phyloP scores from a whole-genome alignment of 2,797 vertebrate species.

The Hyperoplus immaculatus region DNA sequence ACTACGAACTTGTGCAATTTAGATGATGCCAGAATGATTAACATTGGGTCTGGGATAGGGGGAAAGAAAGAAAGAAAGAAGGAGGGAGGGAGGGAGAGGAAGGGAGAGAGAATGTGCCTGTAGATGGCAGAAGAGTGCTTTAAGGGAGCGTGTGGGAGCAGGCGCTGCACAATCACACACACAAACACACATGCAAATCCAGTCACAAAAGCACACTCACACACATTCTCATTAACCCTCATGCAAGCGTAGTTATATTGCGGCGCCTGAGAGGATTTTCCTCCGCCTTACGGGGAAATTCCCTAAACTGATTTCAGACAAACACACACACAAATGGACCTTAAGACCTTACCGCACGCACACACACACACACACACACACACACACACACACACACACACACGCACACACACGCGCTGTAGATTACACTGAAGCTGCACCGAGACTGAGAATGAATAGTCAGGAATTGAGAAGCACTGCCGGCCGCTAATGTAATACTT shows the following conservation, averaged over 20 bases:
- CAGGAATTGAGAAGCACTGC: slow-evolving; percentile 37
- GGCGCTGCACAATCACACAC: slow-evolving; percentile 29
- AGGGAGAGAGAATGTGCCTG: slow-evolving; percentile 69
- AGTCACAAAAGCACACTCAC: slow-evolving; percentile 17
- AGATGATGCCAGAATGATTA: slow-evolving; percentile 63
- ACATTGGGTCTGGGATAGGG: slow-evolving; percentile 46
- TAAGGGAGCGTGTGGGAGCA: slow-evolving; percentile 60
- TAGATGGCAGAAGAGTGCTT: slow-evolving; percentile 85
- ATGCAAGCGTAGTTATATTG: slow-evolving; percentile 40
- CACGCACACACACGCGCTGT: not conserved
- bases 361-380: not conserved
- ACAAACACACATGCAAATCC: slow-evolving; percentile 16
- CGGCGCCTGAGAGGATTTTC: slow-evolving; percentile 43
- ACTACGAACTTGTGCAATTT: slow-evolving; percentile 32
- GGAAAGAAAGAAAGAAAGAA: slow-evolving; percentile 25
- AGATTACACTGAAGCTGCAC: slow-evolving; percentile 23
- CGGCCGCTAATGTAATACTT: slow-evolving; percentile 22
- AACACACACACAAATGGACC: not conserved
- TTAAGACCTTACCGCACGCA: not conserved
- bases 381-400: not conserved
- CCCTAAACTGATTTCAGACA: slow-evolving; percentile 43
- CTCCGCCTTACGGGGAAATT: slow-evolving; percentile 21
- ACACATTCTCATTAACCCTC: slow-evolving; percentile 46
- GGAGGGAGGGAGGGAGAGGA: slow-evolving; percentile 12
- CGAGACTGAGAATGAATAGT: slow-evolving; percentile 34